phyloP scores from a whole-genome alignment of 2,797 vertebrate species.

The Pseudochaenichthys georgianus region DNA sequence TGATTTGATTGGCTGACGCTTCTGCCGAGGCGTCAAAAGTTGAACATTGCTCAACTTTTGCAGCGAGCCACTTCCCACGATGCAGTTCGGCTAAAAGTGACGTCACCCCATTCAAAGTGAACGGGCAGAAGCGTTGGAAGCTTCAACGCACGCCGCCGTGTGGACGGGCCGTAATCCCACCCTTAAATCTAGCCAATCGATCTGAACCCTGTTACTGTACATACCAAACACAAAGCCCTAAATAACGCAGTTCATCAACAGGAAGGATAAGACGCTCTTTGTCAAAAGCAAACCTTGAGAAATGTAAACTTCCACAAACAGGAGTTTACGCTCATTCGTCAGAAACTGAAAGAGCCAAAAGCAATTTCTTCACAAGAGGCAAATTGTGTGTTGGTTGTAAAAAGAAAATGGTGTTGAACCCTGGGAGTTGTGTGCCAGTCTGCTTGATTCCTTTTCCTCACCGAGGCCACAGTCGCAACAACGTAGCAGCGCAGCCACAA shows the following conservation, averaged over 20 bases:
- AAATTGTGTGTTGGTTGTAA: slow-evolving; percentile 32
- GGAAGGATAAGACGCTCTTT: slow-evolving; percentile 6
- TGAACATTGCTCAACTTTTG: no score
- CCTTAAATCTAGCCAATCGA: background rate
- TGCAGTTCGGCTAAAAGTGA: no score
- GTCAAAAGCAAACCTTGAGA: slow-evolving; percentile 9
- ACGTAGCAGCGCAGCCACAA: slow-evolving; percentile 52
- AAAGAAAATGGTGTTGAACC: slow-evolving; percentile 14
- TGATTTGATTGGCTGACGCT: no score
- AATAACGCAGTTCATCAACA: slow-evolving; percentile 1
- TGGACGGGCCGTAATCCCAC: background rate
- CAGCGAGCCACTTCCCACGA: no score
- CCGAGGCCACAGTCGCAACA: slow-evolving; percentile 54
- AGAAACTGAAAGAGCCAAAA: slow-evolving; percentile 22
- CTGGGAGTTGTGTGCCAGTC: slow-evolving; percentile 45
- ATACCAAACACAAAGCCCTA: background rate
- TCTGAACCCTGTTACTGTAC: background rate
- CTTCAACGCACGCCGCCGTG: no score
- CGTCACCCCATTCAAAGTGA: no score
- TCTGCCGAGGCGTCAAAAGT: no score
- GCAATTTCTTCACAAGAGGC: slow-evolving; percentile 35
- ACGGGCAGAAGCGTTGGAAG: no score
- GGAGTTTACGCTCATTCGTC: slow-evolving; percentile 30
- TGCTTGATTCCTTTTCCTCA: slow-evolving; percentile 45
- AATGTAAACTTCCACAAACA: slow-evolving; percentile 11